Evolutionary conservation across 2,888 invertebrate species (phyloP).

Genomic region (Copidosoma aretas): DNA sequence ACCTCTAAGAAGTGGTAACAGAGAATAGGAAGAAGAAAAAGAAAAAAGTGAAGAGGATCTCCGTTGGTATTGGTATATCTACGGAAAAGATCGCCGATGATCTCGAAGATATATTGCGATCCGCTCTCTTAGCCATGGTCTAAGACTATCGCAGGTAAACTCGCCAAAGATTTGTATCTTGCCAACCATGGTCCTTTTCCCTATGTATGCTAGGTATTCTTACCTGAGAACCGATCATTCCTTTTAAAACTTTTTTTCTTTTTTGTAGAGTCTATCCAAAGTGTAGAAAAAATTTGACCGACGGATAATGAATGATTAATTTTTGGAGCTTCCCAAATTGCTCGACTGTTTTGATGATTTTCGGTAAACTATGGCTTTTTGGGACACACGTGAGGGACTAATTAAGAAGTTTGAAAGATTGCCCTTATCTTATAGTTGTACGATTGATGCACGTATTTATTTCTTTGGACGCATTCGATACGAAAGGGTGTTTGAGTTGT

Average conservation of each 20-base stretch:
- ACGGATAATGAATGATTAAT: background rate
- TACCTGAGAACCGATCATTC: background rate
- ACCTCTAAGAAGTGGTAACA: background rate
- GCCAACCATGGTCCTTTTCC: too few relatives aligned
- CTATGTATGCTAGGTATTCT: background rate
- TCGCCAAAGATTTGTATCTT: too few relatives aligned
- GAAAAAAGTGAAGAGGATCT: slow-evolving; percentile 19
- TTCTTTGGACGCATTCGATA: too few relatives aligned
- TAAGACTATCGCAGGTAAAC: background rate
- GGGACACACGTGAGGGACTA: too few relatives aligned
- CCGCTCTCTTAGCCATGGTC: background rate
- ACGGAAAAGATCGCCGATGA: slow-evolving; percentile 19
- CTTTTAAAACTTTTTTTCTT: background rate
- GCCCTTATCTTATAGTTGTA: too few relatives aligned
- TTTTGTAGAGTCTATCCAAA: background rate
- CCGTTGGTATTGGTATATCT: background rate
- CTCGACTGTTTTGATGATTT: too few relatives aligned
- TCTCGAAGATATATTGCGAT: slow-evolving; percentile 21
- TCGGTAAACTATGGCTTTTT: too few relatives aligned
- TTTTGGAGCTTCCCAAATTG: too few relatives aligned
- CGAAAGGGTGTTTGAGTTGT: too few relatives aligned
- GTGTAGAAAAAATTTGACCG: background rate
- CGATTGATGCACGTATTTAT: too few relatives aligned
- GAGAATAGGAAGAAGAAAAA: slow-evolving; percentile 3
- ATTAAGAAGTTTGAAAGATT: too few relatives aligned